Evolutionary conservation across 2,113 vertebrate genomes (phyloP).

Genomic region (Calyptommatus sinebrachiatus): DNA sequence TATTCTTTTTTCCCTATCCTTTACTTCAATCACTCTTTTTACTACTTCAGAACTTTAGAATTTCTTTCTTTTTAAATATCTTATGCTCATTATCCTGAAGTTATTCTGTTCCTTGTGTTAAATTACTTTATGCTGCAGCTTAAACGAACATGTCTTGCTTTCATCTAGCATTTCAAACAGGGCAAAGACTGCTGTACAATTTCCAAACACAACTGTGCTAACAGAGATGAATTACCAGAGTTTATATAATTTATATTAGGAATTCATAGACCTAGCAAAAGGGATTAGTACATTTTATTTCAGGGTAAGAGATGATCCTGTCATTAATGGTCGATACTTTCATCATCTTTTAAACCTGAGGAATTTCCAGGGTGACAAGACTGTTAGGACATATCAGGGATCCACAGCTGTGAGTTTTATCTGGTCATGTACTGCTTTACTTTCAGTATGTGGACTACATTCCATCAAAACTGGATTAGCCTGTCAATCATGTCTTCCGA

Average conservation of each 20-base stretch:
- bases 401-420: slow-evolving; percentile 99
- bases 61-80: slow-evolving; percentile 72
- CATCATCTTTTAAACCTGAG: slow-evolving; percentile 99
- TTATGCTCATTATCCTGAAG: slow-evolving; percentile 83
- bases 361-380: slow-evolving; percentile 98
- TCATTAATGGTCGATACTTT: slow-evolving; percentile 99
- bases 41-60: slow-evolving; percentile 69
- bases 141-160: slow-evolving; percentile 90
- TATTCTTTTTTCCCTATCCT: slow-evolving; percentile 52
- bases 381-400: slow-evolving; percentile 97
- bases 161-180: slow-evolving; percentile 93
- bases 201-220: slow-evolving; percentile 99
- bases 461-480: slow-evolving; percentile 99
- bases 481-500: slow-evolving; percentile 92
- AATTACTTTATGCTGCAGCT: slow-evolving; percentile 90
- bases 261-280: slow-evolving; percentile 99
- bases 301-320: slow-evolving; percentile 99
- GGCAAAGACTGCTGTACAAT: slow-evolving; percentile 88
- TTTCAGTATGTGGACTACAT: slow-evolving; percentile 86
- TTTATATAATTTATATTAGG: slow-evolving; percentile 99
- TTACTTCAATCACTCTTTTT: slow-evolving; percentile 63
- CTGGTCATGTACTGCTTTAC: slow-evolving; percentile 87
- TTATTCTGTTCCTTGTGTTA: slow-evolving; percentile 86
- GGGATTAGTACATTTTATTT: slow-evolving; percentile 99
- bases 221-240: slow-evolving; percentile 98